Evolutionary conservation across 2,797 vertebrate species (phyloP), one percentile per base, ranked within the genome.

Genomic region (Sardinella longiceps): DNA sequence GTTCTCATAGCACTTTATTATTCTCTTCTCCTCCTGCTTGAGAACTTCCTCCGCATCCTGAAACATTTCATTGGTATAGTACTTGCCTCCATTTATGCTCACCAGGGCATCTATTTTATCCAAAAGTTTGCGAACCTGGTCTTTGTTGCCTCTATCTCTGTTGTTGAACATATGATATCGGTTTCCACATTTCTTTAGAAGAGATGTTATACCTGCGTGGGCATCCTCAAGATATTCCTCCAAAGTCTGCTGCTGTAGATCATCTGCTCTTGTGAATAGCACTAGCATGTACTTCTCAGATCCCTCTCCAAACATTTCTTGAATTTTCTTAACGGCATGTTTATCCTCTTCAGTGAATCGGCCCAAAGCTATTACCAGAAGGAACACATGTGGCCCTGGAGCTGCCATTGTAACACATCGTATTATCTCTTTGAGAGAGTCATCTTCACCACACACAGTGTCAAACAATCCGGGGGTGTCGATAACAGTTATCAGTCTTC

Each of bases 401-500:
- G 85, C 84, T 50, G 82, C 86, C n/a, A 87, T 0, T 56, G 30
- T 58, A n/a, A 88, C 20, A 63, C 82, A 80, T 30, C 18, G 82
- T 0, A 0, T 81, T 10, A 85, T 60, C 84, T 88, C 86, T 6
- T 0, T 1, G 12, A 4, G 5, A 28, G 82, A 28, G 14, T 53
- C 10, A 1, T 83, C 37, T 70, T 2, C 5, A 43, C 1, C 1
- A 12, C 10, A 2, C 0, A 30, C 0, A 43, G 80, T 83, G 11
- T 82, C 12, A 77, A 80, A 85, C 2, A 88, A 63, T 14, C 48
- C 39, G 82, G 87, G 87, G 43, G 87, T 88, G 28, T 88, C 87
- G 0, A 87, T 45, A 7, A 85, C 81, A 28, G 83, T 20, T 9
- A 88, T 20, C 7, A 7, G 2, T 66, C 58, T 84, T 15, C 80